Conservation (phyloP, 2,888 invertebrate genomes). For the Aphodius sticticus region DNA sequence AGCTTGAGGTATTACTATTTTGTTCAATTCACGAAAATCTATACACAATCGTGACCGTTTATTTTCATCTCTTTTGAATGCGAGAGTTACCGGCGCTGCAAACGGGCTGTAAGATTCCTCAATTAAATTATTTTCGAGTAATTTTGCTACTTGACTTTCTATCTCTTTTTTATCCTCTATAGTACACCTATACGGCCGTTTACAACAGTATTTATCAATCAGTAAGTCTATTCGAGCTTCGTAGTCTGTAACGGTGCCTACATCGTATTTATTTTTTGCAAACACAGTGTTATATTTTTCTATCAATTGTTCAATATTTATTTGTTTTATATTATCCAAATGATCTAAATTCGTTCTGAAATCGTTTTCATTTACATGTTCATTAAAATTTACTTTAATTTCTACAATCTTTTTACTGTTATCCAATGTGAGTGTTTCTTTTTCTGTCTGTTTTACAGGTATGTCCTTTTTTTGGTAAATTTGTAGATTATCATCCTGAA, state of each 20-base stretch:
- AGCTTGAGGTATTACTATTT: constrained; percentile 49
- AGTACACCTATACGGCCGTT: constrained; percentile 38
- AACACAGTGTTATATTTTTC: constrained; percentile 43
- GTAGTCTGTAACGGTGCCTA: constrained; percentile 44
- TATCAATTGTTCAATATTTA: constrained; percentile 38
- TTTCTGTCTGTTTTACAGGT: constrained; percentile 24
- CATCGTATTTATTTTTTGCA: constrained; percentile 46
- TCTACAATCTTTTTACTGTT: no score
- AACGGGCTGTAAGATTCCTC: constrained; percentile 32
- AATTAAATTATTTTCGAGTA: constrained; percentile 42
- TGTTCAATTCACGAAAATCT: constrained; percentile 38
- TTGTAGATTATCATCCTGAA: constrained; percentile 37
- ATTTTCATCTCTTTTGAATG: no score
- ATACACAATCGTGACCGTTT: no score
- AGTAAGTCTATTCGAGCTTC: constrained; percentile 43
- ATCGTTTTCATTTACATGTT: no score
- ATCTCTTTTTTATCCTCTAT: constrained; percentile 40
- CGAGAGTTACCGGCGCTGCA: no score
- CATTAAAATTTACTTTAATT: no score
- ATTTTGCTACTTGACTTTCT: constrained; percentile 33
- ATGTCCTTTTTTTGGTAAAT: constrained; percentile 31
- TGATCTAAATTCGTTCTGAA: no score
- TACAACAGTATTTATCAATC: constrained; percentile 40
- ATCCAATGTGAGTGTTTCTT: not conserved
- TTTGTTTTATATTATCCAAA: not conserved